Base-by-base conservation (phyloP, 1,140 invertebrate genomes). In the Chironomus tepperi region DNA sequence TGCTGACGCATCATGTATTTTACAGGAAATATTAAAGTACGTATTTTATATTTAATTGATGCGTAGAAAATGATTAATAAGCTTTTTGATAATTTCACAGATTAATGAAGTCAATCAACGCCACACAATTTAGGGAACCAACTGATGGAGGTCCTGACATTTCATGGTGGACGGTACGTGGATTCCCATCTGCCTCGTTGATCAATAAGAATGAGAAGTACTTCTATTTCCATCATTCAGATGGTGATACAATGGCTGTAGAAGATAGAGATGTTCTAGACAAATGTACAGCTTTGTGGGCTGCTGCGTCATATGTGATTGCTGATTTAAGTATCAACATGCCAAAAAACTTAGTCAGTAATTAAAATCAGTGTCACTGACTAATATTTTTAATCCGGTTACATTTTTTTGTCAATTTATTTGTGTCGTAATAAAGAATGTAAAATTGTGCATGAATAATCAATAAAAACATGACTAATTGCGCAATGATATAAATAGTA, bases 141-240 rank as follows among this genome's bases (percentile, higher is more conserved):
- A 78, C 83, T 73, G 80, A 78, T 64, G 86, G 85, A 5, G 88
- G 88, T 1, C 88, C 90, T 6, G 91, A 94, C 80, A 91, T 93
- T 73, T 78, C 76, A 10, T 79, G 84, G 0, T 90, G 90, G 83
- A 83, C 86, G 8, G 74, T 84, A 10, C 80, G 83, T n/a, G 89
- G 90, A 15, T 85, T 93, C 7, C 92, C 93, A 8, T 88, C 88
- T 21, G 88, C 86, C 1, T 86, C 86, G 75, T 83, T 94, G 1
- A 81, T 87, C 72, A 93, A 89, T 77, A 84, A 86, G 47, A 89
- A 91, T 80, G 86, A 88, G 43, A 85, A 85, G 76, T 95, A 95
- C 79, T 94, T 94, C 79, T 91, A 90, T 87, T 95, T 88, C 80
- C 93, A 95, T 81, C 93, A 95, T 78, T 86, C 89, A 0, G 84